Base-by-base conservation (phyloP, 2,888 invertebrate species). In the Amiota communis region DNA sequence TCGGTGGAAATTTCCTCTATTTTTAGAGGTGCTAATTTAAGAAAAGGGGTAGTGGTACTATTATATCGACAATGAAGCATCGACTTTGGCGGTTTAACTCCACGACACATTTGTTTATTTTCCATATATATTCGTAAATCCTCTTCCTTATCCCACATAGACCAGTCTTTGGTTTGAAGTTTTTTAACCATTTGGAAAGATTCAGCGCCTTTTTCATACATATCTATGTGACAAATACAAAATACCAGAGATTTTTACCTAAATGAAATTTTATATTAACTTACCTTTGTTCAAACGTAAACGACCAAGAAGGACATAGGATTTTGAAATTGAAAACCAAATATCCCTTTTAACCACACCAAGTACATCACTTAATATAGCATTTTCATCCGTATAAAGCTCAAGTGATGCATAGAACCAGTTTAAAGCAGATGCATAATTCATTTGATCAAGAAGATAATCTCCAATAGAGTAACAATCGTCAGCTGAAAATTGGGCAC, bases 21-120 rank as follows among this genome's bases (percentile, higher is more conserved):
- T 80, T 85, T 85, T 0, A 85, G 15, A 0, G 85, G 85, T 0
- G 84, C 85, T 53, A 85, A 65, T 49, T 75, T 78, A 6, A 83
- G 74, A 13, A 81, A 85, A 0, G 80, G 70, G 8, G 72, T 64
- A 1, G 81, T 80, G 1, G 80, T 82, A n/a, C 63, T 75, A 20
- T 76, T 77, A 51, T 78, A 78, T 17, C 70, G 12, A 17, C 84
- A 85, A 15, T 79, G 72, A 46, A 83, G 74, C 2, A 73, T 77
- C 0, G 79, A 75, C 47, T 69, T 49, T 36, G 75, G 78, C 0
- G 68, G 17, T 46, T 72, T 81, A 17, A 76, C 68, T 3, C 82
- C 81, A 46, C 81, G 83, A 15, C 85, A 85, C 8, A 79, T 79
- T 48, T 72, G 70, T 59, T 80, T 75, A 59, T 80, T n/a, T 53